A percentile compares a stretch with the other conserved stretches of the same genome.
Conservation (phyloP, 2,797 vertebrate species). For the Falco concolor region DNA sequence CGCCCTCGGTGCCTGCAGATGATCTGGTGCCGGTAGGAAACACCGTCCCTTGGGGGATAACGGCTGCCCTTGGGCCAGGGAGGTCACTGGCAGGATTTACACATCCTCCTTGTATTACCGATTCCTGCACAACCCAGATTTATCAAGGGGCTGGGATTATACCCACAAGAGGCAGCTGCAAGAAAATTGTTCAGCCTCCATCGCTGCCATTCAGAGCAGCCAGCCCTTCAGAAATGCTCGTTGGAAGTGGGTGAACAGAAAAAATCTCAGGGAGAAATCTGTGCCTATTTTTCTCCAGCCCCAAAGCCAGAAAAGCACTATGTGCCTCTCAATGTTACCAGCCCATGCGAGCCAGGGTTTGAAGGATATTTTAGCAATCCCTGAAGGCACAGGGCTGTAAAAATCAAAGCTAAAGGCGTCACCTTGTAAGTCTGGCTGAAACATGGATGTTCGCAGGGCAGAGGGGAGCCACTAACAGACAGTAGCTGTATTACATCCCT, state of each 20-base stretch:
- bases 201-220: neutral
- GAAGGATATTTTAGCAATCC: neutral
- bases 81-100: neutral
- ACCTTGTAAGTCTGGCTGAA: neutral
- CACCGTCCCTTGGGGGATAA: accelerated
- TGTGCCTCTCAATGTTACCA: neutral
- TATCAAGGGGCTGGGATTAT: neutral
- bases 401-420: neutral
- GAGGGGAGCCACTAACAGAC: neutral
- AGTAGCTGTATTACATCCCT: neutral
- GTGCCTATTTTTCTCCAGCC: neutral
- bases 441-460: accelerated
- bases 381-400: neutral
- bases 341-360: neutral
- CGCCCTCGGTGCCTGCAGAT: neutral
- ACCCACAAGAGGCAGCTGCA: neutral
- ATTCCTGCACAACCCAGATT: neutral
- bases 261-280: neutral
- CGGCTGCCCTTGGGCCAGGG: neutral
- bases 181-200: neutral
- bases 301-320: neutral
- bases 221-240: neutral
- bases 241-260: neutral
- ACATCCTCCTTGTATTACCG: neutral
- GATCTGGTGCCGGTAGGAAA: neutral